Percentiles rank a stretch among this genome's conserved stretches.
Conservation (phyloP, 2,797 vertebrate genomes). For the Neosilurus mollespiculum region DNA sequence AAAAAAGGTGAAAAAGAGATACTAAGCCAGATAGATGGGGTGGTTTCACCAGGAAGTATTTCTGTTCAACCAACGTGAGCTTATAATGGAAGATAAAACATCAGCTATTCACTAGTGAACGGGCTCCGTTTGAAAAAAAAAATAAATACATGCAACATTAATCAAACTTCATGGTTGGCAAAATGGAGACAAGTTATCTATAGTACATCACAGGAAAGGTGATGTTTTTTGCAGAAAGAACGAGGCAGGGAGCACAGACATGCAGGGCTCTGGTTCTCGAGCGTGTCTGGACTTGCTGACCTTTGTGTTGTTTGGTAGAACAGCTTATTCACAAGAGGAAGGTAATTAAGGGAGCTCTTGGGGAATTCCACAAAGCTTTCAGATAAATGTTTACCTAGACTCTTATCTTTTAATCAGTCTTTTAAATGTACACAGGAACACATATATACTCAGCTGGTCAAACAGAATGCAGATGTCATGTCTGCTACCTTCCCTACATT, state of each 20-base stretch:
- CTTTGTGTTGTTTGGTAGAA: slow-evolving; percentile 38
- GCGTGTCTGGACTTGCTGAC: slow-evolving; percentile 48
- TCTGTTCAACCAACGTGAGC: too few species aligned
- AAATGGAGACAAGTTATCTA: slow-evolving; percentile 33
- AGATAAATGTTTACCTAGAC: slow-evolving; percentile 43
- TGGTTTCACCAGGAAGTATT: too few species aligned
- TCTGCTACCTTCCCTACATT: background rate
- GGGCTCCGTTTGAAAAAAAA: too few species aligned
- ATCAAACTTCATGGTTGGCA: background rate
- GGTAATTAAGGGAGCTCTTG: slow-evolving; percentile 45
- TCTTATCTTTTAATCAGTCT: slow-evolving; percentile 26
- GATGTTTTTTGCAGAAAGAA: slow-evolving; percentile 1
- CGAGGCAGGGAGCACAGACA: slow-evolving; percentile 16
- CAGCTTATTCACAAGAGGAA: slow-evolving; percentile 32
- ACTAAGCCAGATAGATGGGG: too few species aligned
- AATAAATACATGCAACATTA: background rate
- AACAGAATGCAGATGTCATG: slow-evolving; percentile 18
- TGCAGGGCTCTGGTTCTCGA: slow-evolving; percentile 10
- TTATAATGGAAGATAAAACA: too few species aligned
- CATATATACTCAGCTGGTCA: slow-evolving; percentile 23
- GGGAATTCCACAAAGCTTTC: slow-evolving; percentile 51
- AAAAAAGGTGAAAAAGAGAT: too few species aligned
- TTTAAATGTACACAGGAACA: slow-evolving; percentile 18
- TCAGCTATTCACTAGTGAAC: too few species aligned
- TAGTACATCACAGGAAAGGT: slow-evolving; percentile 17